These are phyloP conservation scores for Chloroclystis v-ata DNA, from an alignment of 2,888 invertebrate species.

Conservation along the genomic window DNA sequence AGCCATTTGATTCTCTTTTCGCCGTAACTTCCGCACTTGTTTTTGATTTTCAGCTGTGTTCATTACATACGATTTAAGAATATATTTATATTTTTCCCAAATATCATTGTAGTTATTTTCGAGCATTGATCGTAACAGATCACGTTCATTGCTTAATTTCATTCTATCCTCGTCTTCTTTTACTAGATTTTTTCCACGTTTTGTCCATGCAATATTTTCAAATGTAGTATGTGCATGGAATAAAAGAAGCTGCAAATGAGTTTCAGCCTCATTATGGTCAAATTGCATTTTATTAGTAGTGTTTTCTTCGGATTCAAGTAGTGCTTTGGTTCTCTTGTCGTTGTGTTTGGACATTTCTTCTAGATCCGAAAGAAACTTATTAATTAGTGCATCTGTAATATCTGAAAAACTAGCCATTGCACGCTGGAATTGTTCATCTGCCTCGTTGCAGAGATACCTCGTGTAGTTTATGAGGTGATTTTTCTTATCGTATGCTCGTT, in stretches of 20 bases:
- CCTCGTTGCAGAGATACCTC: slow-evolving; percentile 76
- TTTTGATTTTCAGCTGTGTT: slow-evolving; percentile 68
- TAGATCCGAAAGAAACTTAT: slow-evolving; percentile 57
- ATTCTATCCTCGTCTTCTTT: slow-evolving; percentile 63
- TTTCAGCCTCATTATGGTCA: slow-evolving; percentile 60
- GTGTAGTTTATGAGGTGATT: slow-evolving; percentile 77
- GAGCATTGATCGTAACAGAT: slow-evolving; percentile 57
- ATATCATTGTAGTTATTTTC: slow-evolving; percentile 55
- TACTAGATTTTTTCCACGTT: slow-evolving; percentile 62
- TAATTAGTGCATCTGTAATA: slow-evolving; percentile 79
- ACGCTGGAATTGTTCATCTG: slow-evolving; percentile 81
- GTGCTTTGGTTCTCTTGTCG: slow-evolving; percentile 40
- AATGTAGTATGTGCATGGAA: slow-evolving; percentile 56
- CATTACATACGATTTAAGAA: slow-evolving; percentile 56
- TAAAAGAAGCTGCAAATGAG: slow-evolving; percentile 59
- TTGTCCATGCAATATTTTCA: slow-evolving; percentile 58
- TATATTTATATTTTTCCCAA: slow-evolving; percentile 65
- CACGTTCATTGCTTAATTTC: slow-evolving; percentile 52
- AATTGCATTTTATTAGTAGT: slow-evolving; percentile 40
- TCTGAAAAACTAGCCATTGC: slow-evolving; percentile 81
- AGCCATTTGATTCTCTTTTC: slow-evolving; percentile 65
- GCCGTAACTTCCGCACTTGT: slow-evolving; percentile 56
- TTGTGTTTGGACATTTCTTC: slow-evolving; percentile 54
- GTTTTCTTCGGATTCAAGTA: slow-evolving; percentile 48
- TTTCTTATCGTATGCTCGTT: slow-evolving; percentile 77